phyloP scores from a whole-genome alignment of 2,113 vertebrate genomes.

The Arvicanthis niloticus region DNA sequence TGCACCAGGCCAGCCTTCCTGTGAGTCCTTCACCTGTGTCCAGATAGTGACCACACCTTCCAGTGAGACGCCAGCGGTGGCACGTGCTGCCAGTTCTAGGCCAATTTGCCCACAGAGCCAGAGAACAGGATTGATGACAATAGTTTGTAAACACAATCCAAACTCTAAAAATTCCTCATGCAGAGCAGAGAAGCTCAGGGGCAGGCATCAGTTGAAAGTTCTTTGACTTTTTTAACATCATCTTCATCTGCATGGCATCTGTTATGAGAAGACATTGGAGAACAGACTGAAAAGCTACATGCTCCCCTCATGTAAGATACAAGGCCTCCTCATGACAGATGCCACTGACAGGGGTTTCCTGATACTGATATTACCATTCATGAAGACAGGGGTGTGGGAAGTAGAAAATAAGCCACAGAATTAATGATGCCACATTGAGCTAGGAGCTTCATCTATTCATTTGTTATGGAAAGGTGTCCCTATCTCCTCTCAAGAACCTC shows the following conservation, averaged over 20 bases:
- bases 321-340: not conserved
- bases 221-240: not conserved
- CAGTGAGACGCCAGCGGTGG: not conserved
- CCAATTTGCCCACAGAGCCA: not conserved
- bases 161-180: not conserved
- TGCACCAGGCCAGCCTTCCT: not conserved
- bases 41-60: not conserved
- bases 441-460: not conserved
- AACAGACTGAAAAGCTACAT: not conserved
- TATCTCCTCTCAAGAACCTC: not conserved
- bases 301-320: too few species aligned
- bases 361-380: constrained; percentile 93
- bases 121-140: not conserved
- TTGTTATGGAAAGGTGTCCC: not conserved
- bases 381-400: constrained; percentile 94
- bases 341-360: not conserved
- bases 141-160: not conserved
- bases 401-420: constrained; percentile 90
- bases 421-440: constrained; percentile 65
- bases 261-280: not conserved
- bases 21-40: not conserved
- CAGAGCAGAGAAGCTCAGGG: not conserved
- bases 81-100: not conserved
- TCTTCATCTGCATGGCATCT: not conserved
- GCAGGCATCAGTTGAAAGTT: not conserved